Conservation (phyloP, 2,113 vertebrate species). For the Cephalopholis sonnerati region DNA sequence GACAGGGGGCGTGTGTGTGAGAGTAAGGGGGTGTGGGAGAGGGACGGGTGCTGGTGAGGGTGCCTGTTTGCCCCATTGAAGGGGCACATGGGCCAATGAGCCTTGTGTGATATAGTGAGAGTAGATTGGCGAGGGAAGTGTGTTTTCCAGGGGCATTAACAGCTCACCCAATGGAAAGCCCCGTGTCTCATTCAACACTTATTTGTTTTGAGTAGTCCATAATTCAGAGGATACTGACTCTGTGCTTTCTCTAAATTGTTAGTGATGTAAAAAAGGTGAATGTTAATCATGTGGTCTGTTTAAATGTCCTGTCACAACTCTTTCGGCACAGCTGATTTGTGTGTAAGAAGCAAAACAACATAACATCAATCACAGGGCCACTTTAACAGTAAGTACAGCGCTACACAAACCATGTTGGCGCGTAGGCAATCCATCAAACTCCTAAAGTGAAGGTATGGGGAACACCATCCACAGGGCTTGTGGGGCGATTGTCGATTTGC, state of each 20-base stretch:
- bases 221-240: slow-evolving; percentile 25
- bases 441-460: slow-evolving; percentile 24
- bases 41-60: slow-evolving; percentile 58
- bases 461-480: slow-evolving; percentile 41
- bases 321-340: slow-evolving; percentile 48
- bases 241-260: not conserved
- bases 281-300: slow-evolving; percentile 57
- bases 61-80: slow-evolving; percentile 71
- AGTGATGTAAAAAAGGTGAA: slow-evolving; percentile 47
- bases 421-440: slow-evolving; percentile 67
- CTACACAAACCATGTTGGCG: slow-evolving; percentile 54
- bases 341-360: slow-evolving; percentile 51
- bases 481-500: slow-evolving; percentile 75
- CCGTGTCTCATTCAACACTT: slow-evolving; percentile 43
- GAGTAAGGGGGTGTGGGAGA: slow-evolving; percentile 63
- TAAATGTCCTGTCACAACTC: slow-evolving; percentile 49
- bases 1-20: slow-evolving; percentile 80
- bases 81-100: slow-evolving; percentile 74
- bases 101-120: slow-evolving; percentile 63
- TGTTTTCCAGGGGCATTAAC: slow-evolving; percentile 61
- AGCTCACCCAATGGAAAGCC: slow-evolving; percentile 39
- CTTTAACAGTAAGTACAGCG: slow-evolving; percentile 42
- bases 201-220: slow-evolving; percentile 55
- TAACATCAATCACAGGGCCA: slow-evolving; percentile 48
- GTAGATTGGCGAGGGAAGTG: slow-evolving; percentile 40